A percentile compares a stretch with the other conserved stretches of the same genome.
Evolutionary conservation across 2,888 invertebrate species (phyloP).

Genomic region (Spisula subtruncata): DNA sequence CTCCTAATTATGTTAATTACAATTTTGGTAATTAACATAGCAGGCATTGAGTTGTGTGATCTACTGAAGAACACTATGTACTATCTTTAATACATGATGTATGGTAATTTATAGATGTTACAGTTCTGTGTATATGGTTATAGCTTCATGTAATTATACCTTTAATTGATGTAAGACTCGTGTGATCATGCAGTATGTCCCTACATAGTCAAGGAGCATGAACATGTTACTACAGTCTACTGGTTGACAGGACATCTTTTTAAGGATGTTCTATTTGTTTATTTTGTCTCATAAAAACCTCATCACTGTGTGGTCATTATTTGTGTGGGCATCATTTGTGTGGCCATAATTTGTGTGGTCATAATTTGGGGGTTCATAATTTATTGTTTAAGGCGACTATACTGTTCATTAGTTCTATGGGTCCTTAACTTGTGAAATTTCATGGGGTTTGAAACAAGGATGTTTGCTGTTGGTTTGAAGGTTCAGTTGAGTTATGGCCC

Average conservation of each 20-base stretch:
- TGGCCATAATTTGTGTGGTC: not conserved
- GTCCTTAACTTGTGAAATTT: too few species aligned
- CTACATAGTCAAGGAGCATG: not conserved
- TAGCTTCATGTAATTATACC: not conserved
- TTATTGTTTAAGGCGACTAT: too few species aligned
- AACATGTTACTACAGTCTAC: not conserved
- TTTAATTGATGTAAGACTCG: not conserved
- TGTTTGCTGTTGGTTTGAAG: too few species aligned
- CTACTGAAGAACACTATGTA: not conserved
- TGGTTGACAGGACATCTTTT: constrained; percentile 1
- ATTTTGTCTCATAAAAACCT: not conserved
- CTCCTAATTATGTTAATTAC: constrained; percentile 49
- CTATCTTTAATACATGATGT: not conserved
- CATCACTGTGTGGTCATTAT: not conserved
- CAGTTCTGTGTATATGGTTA: not conserved
- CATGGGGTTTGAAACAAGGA: too few species aligned
- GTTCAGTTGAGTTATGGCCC: too few species aligned
- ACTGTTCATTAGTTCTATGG: too few species aligned
- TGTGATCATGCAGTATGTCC: not conserved
- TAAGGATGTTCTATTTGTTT: not conserved
- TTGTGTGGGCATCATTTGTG: not conserved
- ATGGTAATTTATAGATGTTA: not conserved
- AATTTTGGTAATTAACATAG: constrained; percentile 36
- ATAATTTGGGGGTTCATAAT: not conserved
- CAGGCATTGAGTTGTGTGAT: not conserved